A percentile compares a stretch with the other conserved stretches of the same genome.
Conservation (phyloP, 2,797 vertebrate species). For the Tolypeutes matacus region DNA sequence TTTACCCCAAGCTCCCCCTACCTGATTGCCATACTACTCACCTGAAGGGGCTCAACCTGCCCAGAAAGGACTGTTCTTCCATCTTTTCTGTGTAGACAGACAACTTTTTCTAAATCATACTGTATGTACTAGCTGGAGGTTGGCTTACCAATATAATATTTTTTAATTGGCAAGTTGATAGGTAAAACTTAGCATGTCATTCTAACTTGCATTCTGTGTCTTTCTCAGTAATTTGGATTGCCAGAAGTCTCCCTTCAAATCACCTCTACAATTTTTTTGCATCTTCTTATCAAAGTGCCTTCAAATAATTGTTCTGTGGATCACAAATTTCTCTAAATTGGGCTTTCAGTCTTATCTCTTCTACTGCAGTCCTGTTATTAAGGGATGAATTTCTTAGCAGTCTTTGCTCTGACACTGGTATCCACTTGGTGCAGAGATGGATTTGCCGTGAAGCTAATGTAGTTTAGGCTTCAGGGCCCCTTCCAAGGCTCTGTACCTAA, state of each 20-base stretch:
- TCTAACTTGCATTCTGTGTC: neutral
- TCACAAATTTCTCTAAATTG: constrained; percentile 6
- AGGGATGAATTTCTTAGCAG: neutral
- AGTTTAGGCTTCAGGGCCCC: neutral
- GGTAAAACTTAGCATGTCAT: neutral
- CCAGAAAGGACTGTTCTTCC: neutral
- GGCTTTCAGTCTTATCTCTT: constrained; percentile 3
- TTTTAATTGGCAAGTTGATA: neutral
- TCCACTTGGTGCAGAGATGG: neutral
- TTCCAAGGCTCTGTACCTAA: neutral
- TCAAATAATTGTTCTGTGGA: constrained; percentile 31
- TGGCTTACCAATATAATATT: neutral
- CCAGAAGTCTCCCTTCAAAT: neutral
- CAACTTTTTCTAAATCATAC: neutral
- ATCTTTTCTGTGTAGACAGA: neutral
- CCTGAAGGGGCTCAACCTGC: neutral
- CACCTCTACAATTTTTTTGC: neutral
- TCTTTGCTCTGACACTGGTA: neutral
- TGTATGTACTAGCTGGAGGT: neutral
- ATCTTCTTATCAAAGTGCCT: constrained; percentile 17
- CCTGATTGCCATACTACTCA: neutral
- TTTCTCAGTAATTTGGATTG: neutral
- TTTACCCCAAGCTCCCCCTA: neutral
- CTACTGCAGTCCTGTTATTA: neutral
- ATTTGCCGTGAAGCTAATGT: neutral